Evolutionary conservation across 2,113 vertebrate species (phyloP).

Genomic region (Aix galericulata): DNA sequence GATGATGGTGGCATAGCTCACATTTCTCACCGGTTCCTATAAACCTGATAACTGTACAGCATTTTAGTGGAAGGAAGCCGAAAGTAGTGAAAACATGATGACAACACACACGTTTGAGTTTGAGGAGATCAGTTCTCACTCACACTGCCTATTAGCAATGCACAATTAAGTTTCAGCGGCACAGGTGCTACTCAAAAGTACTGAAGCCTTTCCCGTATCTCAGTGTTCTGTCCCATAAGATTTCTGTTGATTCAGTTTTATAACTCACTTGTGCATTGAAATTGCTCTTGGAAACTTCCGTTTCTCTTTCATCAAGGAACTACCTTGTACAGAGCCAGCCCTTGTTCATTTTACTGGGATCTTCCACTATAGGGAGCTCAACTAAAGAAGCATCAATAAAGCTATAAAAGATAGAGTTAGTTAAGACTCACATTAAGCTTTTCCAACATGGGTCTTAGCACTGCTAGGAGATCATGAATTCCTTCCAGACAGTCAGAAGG

Average conservation of each 20-base stretch:
- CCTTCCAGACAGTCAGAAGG: background rate
- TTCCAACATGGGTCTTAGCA: background rate
- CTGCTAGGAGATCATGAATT: background rate
- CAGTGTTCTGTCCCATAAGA: background rate
- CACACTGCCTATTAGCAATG: background rate
- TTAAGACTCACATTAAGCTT: background rate
- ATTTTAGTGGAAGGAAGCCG: background rate
- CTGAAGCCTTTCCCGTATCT: background rate
- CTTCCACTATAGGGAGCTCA: background rate
- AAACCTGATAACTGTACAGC: background rate
- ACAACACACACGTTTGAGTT: background rate
- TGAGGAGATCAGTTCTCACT: background rate
- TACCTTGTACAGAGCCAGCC: background rate
- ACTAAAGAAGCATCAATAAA: background rate
- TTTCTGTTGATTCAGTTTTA: background rate
- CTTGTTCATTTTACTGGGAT: background rate
- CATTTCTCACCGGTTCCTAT: background rate
- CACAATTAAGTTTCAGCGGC: background rate
- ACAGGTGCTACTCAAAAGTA: background rate
- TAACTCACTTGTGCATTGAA: background rate
- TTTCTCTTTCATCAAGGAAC: background rate
- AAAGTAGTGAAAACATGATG: background rate
- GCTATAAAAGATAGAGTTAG: background rate
- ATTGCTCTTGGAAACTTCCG: background rate
- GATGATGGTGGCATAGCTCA: background rate